A percentile compares a stretch with the other conserved stretches of the same genome.
Evolutionary conservation across 1,140 invertebrate genomes (phyloP).

Genomic region (Bombus sylvicola): DNA sequence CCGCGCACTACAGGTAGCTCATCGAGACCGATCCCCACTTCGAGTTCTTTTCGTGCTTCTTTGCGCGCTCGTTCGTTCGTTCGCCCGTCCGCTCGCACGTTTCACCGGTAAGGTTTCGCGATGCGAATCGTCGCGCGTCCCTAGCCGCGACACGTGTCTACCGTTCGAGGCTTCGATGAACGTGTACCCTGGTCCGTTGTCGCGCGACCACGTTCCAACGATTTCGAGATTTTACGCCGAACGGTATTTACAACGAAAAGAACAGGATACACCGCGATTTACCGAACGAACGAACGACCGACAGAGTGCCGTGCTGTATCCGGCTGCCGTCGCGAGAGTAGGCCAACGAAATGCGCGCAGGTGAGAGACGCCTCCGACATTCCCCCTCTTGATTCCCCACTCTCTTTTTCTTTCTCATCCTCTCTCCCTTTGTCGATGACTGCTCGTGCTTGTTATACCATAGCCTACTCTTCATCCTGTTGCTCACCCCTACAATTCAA

Average conservation of each 20-base stretch:
- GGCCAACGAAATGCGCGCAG: conserved; percentile 75
- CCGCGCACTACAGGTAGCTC: conserved; percentile 35
- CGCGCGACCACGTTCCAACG: not conserved
- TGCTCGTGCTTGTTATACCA: conserved; percentile 17
- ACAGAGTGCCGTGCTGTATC: conserved; percentile 57
- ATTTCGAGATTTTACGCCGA: not conserved
- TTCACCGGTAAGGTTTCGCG: conserved; percentile 47
- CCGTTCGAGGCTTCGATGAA: not conserved
- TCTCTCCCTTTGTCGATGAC: conserved; percentile 19
- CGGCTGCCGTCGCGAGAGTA: conserved; percentile 69
- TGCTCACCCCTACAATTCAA: not conserved
- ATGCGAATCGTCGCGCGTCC: not conserved
- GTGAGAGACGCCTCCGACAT: conserved; percentile 70
- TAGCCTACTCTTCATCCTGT: conserved; percentile 21
- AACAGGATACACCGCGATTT: conserved; percentile 16
- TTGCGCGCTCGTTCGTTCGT: conserved; percentile 20
- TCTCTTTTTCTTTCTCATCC: conserved; percentile 18
- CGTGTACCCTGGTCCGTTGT: not conserved
- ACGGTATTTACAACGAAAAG: not conserved
- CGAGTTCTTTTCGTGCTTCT: conserved; percentile 17
- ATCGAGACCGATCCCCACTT: conserved; percentile 37
- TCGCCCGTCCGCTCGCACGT: conserved; percentile 21
- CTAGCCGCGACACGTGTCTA: conserved; percentile 1
- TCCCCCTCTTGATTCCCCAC: conserved; percentile 32
- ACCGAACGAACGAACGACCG: conserved; percentile 33